A percentile compares a stretch with the other conserved stretches of the same genome.
These are phyloP conservation scores for Tethea ocularis DNA, from an alignment of 2,888 invertebrate species.

Conservation along the genomic window DNA sequence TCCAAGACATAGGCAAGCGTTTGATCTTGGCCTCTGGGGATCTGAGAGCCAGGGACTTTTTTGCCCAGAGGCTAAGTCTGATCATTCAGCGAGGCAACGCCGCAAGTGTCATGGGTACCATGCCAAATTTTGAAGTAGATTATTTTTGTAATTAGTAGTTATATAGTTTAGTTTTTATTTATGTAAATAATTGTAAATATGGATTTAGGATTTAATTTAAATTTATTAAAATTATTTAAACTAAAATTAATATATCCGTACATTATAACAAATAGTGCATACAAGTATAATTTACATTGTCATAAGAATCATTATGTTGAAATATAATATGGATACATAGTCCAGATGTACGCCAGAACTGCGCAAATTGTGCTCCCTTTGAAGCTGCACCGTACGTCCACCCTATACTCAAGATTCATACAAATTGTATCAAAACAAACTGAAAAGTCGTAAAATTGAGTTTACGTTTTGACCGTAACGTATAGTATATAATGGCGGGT, in stretches of 20 bases:
- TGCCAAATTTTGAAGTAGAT: too few relatives aligned
- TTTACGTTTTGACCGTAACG: not conserved
- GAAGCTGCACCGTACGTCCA: not conserved
- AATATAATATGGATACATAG: not conserved
- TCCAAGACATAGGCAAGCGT: too few relatives aligned
- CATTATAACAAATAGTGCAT: not conserved
- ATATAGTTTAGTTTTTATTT: too few relatives aligned
- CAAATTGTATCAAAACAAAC: not conserved
- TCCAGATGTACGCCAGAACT: not conserved
- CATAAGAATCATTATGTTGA: not conserved
- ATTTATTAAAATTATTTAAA: not conserved
- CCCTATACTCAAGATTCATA: not conserved
- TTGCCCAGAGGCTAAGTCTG: too few relatives aligned
- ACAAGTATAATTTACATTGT: not conserved
- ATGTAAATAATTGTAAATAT: too few relatives aligned
- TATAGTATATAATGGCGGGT: not conserved
- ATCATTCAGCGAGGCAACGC: too few relatives aligned
- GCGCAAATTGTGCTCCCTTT: not conserved
- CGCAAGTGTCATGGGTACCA: too few relatives aligned
- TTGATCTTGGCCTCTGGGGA: too few relatives aligned
- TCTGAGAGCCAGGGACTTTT: too few relatives aligned
- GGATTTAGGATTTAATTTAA: too few relatives aligned
- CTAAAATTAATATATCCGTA: not conserved
- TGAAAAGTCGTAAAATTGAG: not conserved
- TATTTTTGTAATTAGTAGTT: too few relatives aligned